A percentile compares a stretch with the other conserved stretches of the same genome.
Conservation (phyloP, 2,797 vertebrate species). For the Lutjanus campechanus region DNA sequence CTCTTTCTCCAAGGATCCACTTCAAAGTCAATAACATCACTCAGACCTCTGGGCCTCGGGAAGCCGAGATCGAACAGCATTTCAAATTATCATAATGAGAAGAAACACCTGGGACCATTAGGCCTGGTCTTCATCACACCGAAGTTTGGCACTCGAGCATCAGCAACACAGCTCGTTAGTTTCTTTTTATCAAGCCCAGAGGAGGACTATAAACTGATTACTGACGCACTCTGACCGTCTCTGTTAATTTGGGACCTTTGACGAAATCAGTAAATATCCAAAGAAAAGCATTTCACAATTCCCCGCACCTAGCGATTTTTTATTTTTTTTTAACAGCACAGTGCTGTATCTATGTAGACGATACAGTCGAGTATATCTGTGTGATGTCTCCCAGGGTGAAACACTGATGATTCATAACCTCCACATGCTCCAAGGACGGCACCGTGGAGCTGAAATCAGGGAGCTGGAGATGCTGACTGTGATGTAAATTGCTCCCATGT, state of each 20-base stretch:
- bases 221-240: background rate
- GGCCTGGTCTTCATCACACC: slow-evolving; percentile 52
- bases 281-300: slow-evolving; percentile 9
- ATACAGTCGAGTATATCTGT: background rate
- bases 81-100: slow-evolving; percentile 75
- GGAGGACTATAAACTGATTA: slow-evolving; percentile 36
- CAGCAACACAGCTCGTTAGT: slow-evolving; percentile 27
- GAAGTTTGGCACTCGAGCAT: slow-evolving; percentile 23
- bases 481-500: slow-evolving; percentile 51
- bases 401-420: slow-evolving; percentile 52
- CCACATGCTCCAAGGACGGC: slow-evolving; percentile 41
- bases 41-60: slow-evolving; percentile 64
- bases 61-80: slow-evolving; percentile 61
- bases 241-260: slow-evolving; percentile 12
- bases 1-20: slow-evolving; percentile 61
- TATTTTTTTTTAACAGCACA: no score
- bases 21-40: slow-evolving; percentile 73
- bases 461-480: slow-evolving; percentile 45
- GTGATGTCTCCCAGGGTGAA: slow-evolving; percentile 31
- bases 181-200: slow-evolving; percentile 50
- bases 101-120: slow-evolving; percentile 64
- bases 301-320: background rate
- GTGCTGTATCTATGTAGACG: slow-evolving; percentile 1
- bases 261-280: slow-evolving; percentile 15
- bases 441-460: slow-evolving; percentile 25